Conservation (phyloP, 2,113 vertebrate genomes). For the Mus spicilegus region DNA sequence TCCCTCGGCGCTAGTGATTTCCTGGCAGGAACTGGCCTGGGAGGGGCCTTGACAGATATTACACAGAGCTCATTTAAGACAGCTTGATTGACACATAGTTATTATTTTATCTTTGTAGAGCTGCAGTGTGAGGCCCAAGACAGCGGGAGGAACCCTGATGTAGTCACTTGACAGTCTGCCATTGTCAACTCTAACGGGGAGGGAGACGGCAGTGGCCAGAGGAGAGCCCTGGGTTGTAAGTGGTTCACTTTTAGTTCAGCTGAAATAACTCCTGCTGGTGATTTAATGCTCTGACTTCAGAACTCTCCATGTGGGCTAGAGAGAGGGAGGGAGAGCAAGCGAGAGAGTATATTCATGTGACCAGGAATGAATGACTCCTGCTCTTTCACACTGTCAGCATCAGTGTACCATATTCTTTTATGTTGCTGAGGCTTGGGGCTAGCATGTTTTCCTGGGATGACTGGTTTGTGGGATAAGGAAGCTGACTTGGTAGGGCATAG, state of each 20-base stretch:
- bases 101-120: slow-evolving; percentile 73
- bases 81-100: slow-evolving; percentile 43
- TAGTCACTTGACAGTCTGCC: slow-evolving; percentile 71
- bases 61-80: slow-evolving; percentile 58
- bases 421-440: slow-evolving; percentile 16
- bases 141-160: slow-evolving; percentile 51
- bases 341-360: background rate
- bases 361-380: background rate
- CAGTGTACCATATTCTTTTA: background rate
- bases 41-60: slow-evolving; percentile 63
- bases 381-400: background rate
- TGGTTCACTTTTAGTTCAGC: slow-evolving; percentile 70
- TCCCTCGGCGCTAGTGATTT: slow-evolving; percentile 50
- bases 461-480: slow-evolving; percentile 3
- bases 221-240: slow-evolving; percentile 33
- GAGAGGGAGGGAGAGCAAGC: background rate
- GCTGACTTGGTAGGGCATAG: background rate
- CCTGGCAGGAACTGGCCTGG: slow-evolving; percentile 62
- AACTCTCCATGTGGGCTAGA: background rate
- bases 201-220: background rate
- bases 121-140: slow-evolving; percentile 34
- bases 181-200: slow-evolving; percentile 52
- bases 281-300: slow-evolving; percentile 44
- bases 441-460: background rate
- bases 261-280: slow-evolving; percentile 56